Conservation (phyloP, 2,888 invertebrate species). For the Coelogynopora nodosa region DNA sequence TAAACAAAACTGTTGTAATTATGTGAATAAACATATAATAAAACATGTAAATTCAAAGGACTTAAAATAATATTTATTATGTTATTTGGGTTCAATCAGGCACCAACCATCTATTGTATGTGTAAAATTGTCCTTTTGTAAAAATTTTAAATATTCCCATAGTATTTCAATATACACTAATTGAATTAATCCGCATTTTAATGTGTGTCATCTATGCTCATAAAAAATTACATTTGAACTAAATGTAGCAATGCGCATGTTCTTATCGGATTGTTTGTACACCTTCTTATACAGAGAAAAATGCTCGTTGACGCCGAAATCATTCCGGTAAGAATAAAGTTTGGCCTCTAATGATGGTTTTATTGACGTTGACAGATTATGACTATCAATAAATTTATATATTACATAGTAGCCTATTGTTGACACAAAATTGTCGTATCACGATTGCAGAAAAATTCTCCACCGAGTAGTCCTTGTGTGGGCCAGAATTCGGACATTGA, state of each 20-base stretch:
- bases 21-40: not conserved
- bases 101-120: too few species aligned
- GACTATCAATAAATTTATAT: too few species aligned
- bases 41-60: too few species aligned
- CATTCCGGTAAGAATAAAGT: not conserved
- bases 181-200: not conserved
- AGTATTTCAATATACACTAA: not conserved
- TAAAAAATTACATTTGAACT: too few species aligned
- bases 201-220: not conserved
- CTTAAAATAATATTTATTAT: too few species aligned
- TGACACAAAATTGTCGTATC: not conserved
- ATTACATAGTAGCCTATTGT: not conserved
- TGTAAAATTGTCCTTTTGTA: too few species aligned
- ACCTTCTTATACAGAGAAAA: not conserved
- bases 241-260: too few species aligned
- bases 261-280: too few species aligned
- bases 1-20: not conserved
- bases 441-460: not conserved
- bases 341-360: not conserved
- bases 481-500: not conserved
- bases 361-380: too few species aligned
- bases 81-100: too few species aligned
- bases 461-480: not conserved
- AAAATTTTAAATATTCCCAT: too few species aligned
- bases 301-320: not conserved